phyloP scores from a whole-genome alignment of 2,113 vertebrate species.

The Dolichallabes microphthalmus region DNA sequence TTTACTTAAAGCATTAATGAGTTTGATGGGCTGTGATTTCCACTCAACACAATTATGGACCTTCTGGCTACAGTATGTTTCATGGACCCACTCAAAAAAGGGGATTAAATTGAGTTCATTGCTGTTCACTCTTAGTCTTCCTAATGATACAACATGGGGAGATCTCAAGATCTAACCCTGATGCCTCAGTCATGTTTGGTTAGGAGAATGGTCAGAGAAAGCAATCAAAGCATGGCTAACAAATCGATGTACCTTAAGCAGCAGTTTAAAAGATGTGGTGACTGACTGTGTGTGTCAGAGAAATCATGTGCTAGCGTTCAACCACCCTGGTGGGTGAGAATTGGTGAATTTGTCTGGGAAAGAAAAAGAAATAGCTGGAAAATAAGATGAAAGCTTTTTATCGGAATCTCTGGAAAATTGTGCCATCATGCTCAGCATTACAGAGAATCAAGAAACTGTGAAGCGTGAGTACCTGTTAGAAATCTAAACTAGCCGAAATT shows the following conservation, averaged over 20 bases:
- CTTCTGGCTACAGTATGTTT: not conserved
- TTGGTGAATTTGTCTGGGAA: too few species aligned
- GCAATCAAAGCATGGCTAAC: not conserved
- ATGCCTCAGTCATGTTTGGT: not conserved
- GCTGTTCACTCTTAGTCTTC: too few species aligned
- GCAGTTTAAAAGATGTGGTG: not conserved
- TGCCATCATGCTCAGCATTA: not conserved
- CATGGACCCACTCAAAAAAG: not conserved
- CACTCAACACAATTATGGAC: not conserved
- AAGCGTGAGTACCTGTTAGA: not conserved
- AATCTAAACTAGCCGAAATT: not conserved
- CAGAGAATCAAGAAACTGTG: not conserved
- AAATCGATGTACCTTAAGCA: not conserved
- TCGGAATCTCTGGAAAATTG: not conserved
- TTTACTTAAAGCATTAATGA: not conserved
- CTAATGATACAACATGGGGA: not conserved
- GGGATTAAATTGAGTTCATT: not conserved
- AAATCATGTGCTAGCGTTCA: not conserved
- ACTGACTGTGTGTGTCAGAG: not conserved
- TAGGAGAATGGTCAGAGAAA: not conserved
- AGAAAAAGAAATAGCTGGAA: too few species aligned
- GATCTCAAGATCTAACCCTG: not conserved
- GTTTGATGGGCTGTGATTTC: not conserved
- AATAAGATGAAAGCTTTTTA: not conserved
- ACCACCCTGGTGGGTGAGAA: not conserved